A percentile compares a stretch with the other conserved stretches of the same genome.
These are phyloP conservation scores for Hylia prasina DNA, from an alignment of 2,113 vertebrate genomes.

Conservation along the genomic window DNA sequence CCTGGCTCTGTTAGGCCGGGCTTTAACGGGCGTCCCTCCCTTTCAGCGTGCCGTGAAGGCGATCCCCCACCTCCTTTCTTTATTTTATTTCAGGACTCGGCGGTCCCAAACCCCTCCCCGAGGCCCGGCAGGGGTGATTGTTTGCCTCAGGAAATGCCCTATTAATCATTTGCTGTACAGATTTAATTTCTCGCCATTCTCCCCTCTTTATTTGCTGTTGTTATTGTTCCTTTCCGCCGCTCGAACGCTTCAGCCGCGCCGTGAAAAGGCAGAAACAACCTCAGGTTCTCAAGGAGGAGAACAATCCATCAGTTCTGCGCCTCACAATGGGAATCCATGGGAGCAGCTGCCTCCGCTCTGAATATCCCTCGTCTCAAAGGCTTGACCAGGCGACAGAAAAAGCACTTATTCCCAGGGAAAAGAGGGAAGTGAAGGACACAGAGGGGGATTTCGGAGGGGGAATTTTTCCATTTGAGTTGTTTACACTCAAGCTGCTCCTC, in stretches of 20 bases:
- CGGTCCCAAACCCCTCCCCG: not conserved
- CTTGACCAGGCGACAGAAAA: not conserved
- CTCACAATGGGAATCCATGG: not conserved
- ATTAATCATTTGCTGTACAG: not conserved
- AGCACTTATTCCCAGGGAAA: conserved; percentile 14
- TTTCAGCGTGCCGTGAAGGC: not conserved
- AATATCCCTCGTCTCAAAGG: not conserved
- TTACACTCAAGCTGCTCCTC: not conserved
- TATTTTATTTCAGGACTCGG: not conserved
- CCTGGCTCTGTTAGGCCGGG: not conserved
- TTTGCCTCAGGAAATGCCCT: conserved; percentile 8
- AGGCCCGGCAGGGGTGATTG: not conserved
- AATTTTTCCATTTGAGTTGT: not conserved
- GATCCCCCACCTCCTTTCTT: not conserved
- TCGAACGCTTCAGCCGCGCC: not conserved
- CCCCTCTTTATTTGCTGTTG: not conserved
- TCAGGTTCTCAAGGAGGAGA: conserved; percentile 35
- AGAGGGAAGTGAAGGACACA: conserved; percentile 24
- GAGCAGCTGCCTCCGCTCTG: conserved; percentile 40
- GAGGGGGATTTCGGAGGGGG: conserved; percentile 1
- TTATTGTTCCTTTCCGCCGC: conserved; percentile 17
- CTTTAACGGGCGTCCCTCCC: not conserved
- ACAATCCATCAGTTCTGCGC: conserved; percentile 27
- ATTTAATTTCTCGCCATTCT: conserved; percentile 33
- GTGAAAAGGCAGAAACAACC: conserved; percentile 40